Evolutionary conservation across 2,113 vertebrate genomes (phyloP), one percentile per base, ranked within the genome.

Genomic region (Chaetodon auriga): DNA sequence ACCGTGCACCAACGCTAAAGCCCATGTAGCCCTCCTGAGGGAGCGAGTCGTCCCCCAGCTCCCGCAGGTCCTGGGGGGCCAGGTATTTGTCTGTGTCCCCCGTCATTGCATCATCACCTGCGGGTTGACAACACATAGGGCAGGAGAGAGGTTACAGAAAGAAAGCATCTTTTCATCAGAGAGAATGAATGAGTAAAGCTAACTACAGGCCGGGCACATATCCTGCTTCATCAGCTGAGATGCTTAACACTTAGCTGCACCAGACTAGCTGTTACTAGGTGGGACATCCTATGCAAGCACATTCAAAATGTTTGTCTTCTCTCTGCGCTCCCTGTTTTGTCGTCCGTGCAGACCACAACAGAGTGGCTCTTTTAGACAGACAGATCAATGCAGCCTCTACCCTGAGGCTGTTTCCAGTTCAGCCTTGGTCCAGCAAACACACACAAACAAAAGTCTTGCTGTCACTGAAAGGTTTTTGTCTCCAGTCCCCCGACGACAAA

Each of bases 71-170:
- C 82, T 99, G 98, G 0, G 98, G 98, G 73, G 97, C 97, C 1
- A 99, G 95, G 86, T 99, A 99, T 70, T 99, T 99, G 94, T 99
- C 98, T 0, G 97, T 98, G 55, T 99, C 97, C 36, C 97, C 97
- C 45, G 98, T 98, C 96, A 99, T 97, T 1, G 97, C 98, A 93
- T 99, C 98, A 69, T 99, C 98, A 95, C 98, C 98, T 99, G 81
- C 18, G 1, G 55, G 70, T 19, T 21, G 11, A 19, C 61, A 57
- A 71, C 72, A 87, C 65, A 86, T 65, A 51, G 13, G 30, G 46
- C 3, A 0, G 6, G 14, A 0, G 25, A 58, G 5, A n/a, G 0
- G 18, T 80, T 15, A 48, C 25, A 57, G 36, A 21, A 13, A 69
- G 49, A 60, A 54, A 41, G 11, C 14, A 21, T 14, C 18, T 36